Base-by-base conservation (phyloP, 1,140 invertebrate species). In the Hormaphis cornu region DNA sequence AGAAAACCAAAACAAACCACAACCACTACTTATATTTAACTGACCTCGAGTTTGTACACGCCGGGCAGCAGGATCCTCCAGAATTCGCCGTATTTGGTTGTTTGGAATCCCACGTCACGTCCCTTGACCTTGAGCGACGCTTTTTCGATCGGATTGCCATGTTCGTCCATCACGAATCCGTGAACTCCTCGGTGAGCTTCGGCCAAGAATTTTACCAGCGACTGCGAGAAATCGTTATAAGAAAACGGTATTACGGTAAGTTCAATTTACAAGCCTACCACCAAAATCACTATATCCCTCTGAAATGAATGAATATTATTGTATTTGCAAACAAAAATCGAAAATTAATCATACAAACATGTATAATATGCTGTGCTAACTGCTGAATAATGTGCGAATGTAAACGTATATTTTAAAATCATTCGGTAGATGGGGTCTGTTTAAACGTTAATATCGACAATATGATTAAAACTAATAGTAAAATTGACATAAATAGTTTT, bases 81-180 rank as follows among this genome's bases (percentile, higher is more conserved):
- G 80, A 92, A 95, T 80, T 95, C 92, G n/a, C 93, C 93, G 73
- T 92, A 89, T 77, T 90, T 89, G 1, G 91, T 94, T 6, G 89
- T 91, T 75, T 89, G 87, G 77, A 93, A 94, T 18, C 88, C 88
- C 69, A 95, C 89, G 76, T 94, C 89, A 33, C 91, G 84, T 0
- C 87, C 85, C 79, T 91, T 91, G 4, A 96, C 84, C 76, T 90
- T 90, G 35, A 97, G 78, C 1, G 85, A 84, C 18, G 90, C 92
- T 59, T 88, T 87, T 73, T 90, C 87, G 28, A 97, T 83, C 0
- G 91, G 89, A 77, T 88, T 86, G 10, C 87, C 89, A 73, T 85
- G 84, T 70, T 88, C 85, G 78, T 96, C 90, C 74, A 86, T 83
- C 0, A 97, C 88, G 73, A 91, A 90, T 3, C 93, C 93, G 63